phyloP scores from a whole-genome alignment of 2,888 invertebrate genomes.

The Euproctis similis region DNA sequence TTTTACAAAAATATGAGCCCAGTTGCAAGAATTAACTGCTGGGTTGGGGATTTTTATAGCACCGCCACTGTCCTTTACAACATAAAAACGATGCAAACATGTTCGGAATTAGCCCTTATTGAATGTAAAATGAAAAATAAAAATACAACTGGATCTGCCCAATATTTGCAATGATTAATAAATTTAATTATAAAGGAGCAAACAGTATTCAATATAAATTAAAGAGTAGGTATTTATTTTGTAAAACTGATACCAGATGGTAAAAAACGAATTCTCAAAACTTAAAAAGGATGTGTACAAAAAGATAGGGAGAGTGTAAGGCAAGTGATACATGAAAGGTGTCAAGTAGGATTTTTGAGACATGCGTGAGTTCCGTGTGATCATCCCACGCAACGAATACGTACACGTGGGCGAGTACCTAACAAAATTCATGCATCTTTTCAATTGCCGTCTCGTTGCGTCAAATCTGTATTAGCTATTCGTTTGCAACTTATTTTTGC shows the following conservation, averaged over 20 bases:
- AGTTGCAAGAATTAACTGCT: constrained; percentile 55
- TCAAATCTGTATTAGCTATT: constrained; percentile 32
- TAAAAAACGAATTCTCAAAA: constrained; percentile 23
- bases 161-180: no score
- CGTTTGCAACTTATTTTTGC: no score
- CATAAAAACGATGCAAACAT: no score
- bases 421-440: constrained; percentile 49
- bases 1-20: constrained; percentile 50
- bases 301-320: constrained; percentile 36
- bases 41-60: constrained; percentile 46
- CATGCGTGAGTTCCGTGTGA: constrained; percentile 23
- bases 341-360: constrained; percentile 44
- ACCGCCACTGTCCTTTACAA: no score
- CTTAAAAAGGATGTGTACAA: constrained; percentile 32
- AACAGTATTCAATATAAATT: no score
- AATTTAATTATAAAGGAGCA: no score
- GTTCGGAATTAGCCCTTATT: no score
- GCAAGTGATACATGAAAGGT: constrained; percentile 39
- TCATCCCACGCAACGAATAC: constrained; percentile 32
- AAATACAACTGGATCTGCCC: no score
- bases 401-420: constrained; percentile 47
- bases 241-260: not conserved
- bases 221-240: not conserved
- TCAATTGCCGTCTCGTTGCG: constrained; percentile 34
- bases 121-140: no score